Evolutionary conservation across 2,113 vertebrate species (phyloP), one percentile per base, ranked within the genome.

Genomic region (Neotragus moschatus): DNA sequence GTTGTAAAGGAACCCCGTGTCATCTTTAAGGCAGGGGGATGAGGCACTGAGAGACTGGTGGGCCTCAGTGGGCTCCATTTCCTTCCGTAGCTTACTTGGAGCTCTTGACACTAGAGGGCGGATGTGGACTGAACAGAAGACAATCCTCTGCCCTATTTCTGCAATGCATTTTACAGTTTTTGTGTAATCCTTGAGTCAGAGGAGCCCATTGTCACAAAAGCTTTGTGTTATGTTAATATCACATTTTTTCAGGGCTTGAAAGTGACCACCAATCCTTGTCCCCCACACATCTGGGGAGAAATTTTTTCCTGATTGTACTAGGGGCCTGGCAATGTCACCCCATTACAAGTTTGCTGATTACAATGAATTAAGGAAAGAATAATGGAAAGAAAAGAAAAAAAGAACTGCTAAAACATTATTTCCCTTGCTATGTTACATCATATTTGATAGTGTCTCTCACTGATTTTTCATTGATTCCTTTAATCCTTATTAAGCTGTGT

Each of bases 91-190:
- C 49, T 79, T 84, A 51, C 7, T 77, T 91, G 28, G 73, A 91
- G 61, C 58, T 96, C 66, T 88, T 60, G 87, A 91, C 97, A 94
- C 98, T 93, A 97, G 98, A 61, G 97, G 97, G 97, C 73, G 63
- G 53, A 15, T 70, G 66, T 81, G 90, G 66, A 90, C 63, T 70
- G 93, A 93, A 36, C 5, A 79, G 25, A 93, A 17, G 73, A 49
- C 28, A 73, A 58, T 66, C 36, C 30, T 94, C 91, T 55, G 73
- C 45, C 70, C 8, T 84, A 30, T 19, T 96, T 90, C 82, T 80
- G 30, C 75, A 91, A 47, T 2, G 15, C 30, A 80, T 92, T 97
- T 90, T 84, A 70, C n/a, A 87, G 28, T 36, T 95, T 36, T 87
- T 39, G 56, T 97, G 23, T 87, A 73, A 92, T 95, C 33, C 45